These are phyloP conservation scores for Esox lucius DNA, from an alignment of 2,797 vertebrate species.

Conservation along the genomic window DNA sequence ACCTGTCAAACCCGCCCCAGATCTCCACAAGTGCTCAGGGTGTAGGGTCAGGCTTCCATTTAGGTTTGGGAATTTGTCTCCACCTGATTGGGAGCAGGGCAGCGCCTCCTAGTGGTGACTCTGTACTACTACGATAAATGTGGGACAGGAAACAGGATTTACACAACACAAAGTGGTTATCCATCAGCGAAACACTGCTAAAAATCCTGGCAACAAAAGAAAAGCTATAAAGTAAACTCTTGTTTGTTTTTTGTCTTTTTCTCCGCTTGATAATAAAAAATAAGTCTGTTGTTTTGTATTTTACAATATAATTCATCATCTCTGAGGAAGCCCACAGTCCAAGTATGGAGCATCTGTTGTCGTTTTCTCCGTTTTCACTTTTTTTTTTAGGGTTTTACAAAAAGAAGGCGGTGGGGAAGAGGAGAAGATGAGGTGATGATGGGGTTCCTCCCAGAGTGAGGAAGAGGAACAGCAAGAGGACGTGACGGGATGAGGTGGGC, in stretches of 20 bases:
- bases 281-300: constrained; percentile 97
- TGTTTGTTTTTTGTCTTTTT: constrained; percentile 77
- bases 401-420: constrained; percentile 36
- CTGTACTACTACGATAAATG: constrained; percentile 63
- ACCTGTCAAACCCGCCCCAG: too few species aligned
- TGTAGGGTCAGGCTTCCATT: too few species aligned
- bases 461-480: neutral
- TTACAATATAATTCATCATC: constrained; percentile 99
- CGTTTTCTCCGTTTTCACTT: constrained; percentile 41
- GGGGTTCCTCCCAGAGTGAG: constrained; percentile 46
- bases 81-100: constrained; percentile 47
- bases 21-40: too few species aligned
- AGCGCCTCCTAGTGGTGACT: constrained; percentile 65
- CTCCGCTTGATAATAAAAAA: constrained; percentile 96
- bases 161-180: constrained; percentile 60
- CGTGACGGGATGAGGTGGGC: neutral
- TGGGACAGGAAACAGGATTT: constrained; percentile 59
- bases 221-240: constrained; percentile 69
- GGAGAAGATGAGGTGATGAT: constrained; percentile 52
- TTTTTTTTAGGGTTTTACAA: constrained; percentile 55
- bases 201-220: constrained; percentile 65
- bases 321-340: constrained; percentile 88
- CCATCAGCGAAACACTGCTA: constrained; percentile 56
- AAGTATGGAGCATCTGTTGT: constrained; percentile 72
- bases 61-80: constrained; percentile 25